Base-by-base conservation (phyloP, 2,888 invertebrate genomes). In the Coleophora flavipennella region DNA sequence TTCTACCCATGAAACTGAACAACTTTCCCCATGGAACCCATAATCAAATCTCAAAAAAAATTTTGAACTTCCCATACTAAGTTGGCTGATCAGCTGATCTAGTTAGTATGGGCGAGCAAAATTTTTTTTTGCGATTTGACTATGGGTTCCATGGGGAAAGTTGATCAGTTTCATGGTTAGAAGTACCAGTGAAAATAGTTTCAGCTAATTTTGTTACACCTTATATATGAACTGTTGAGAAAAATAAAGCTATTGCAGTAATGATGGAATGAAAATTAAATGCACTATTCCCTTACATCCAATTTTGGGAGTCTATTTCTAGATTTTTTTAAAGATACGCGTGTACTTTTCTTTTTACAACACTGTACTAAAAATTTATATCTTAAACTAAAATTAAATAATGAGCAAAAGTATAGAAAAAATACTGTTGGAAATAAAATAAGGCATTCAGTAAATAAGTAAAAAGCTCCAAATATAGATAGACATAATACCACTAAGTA, bases 261-360 rank as follows among this genome's bases (percentile, higher is more conserved):
- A 20, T 20, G 20, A 6, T 45, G 44, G 41, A 44, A 44, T 45
- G 38, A 38, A 13, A 12, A 20, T 31, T 44, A 44, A 44, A 44
- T 44, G 44, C 44, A 38, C 32, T 26, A 26, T 34, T 9, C 25
- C 27, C 9, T 10, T 34, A 20, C 13, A 13, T 28, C 11, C 11
- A 27, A n/a, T 13, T n/a, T 11, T 8, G 34, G 41, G 38, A 41
- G 41, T 38, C 41, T 11, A 26, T 9, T 14, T 31, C 3, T 2
- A 11, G 6, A n/a, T 35, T 27, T 8, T 20, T 33, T 33, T 38
- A 8, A 14, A 31, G 26, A 26, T 26, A 38, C 26, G 20, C 20
- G 20, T 38, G 39, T 36, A 38, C 41, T 41, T 37, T n/a, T 11
- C 10, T 6, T 11, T n/a, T 25, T 9, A 34, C 2, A 36, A 31